A percentile compares a stretch with the other conserved stretches of the same genome.
Evolutionary conservation across 1,140 invertebrate species (phyloP).

Genomic region (Drosophila willistoni): DNA sequence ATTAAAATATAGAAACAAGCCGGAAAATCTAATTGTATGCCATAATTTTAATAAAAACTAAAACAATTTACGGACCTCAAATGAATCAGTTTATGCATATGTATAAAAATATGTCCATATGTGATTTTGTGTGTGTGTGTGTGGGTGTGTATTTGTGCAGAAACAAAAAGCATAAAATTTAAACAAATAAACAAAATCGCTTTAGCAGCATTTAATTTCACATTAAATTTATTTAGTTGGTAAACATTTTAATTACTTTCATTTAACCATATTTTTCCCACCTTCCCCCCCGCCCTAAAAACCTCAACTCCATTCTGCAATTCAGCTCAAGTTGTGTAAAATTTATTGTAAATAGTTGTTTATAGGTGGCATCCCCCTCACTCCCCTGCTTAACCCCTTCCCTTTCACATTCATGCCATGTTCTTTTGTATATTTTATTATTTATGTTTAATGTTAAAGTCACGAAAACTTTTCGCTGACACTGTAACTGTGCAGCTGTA

Average conservation of each 20-base stretch:
- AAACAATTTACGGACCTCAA: background rate
- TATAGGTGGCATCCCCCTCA: background rate
- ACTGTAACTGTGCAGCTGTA: slow-evolving; percentile 29
- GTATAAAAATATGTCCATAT: background rate
- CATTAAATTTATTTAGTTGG: slow-evolving; percentile 36
- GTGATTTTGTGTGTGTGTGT: background rate
- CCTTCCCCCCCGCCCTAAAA: background rate
- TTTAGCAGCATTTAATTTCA: slow-evolving; percentile 20
- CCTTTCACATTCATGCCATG: background rate
- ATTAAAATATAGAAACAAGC: slow-evolving; percentile 3
- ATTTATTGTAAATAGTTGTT: slow-evolving; percentile 21
- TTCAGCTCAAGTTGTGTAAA: background rate
- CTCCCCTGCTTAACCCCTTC: background rate
- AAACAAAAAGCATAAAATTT: background rate
- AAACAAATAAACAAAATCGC: slow-evolving; percentile 21
- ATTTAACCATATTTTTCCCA: slow-evolving; percentile 6
- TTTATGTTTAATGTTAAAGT: slow-evolving; percentile 26
- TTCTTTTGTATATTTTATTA: slow-evolving; percentile 19
- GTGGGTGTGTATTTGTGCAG: background rate
- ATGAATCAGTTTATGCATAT: slow-evolving; percentile 8
- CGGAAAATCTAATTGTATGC: slow-evolving; percentile 6
- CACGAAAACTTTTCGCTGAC: slow-evolving; percentile 40
- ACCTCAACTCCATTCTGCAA: background rate
- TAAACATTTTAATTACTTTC: slow-evolving; percentile 52
- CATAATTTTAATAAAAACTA: background rate